These are phyloP conservation scores for Paralichthys olivaceus DNA, from an alignment of 2,113 vertebrate genomes.

Conservation along the genomic window DNA sequence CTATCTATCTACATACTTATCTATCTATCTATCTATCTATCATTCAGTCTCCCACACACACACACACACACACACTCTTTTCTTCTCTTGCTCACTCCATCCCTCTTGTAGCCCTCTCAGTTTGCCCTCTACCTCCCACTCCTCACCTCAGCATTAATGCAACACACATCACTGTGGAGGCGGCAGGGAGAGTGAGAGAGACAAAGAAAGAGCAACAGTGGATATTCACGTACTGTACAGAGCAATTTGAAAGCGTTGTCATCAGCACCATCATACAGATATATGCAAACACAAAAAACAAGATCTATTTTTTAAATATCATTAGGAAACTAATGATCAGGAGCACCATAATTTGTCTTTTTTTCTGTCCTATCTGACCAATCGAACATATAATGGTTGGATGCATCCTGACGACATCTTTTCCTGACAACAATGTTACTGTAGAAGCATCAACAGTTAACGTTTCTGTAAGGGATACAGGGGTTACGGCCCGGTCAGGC, in stretches of 20 bases:
- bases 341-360: background rate
- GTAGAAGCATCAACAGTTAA: too few relatives aligned
- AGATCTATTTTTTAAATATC: slow-evolving; percentile 3
- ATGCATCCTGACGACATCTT: too few relatives aligned
- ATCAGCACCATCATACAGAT: slow-evolving; percentile 31
- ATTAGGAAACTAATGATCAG: background rate
- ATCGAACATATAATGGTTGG: too few relatives aligned
- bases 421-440: too few relatives aligned
- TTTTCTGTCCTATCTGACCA: background rate
- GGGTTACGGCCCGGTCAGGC: too few relatives aligned
- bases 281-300: slow-evolving; percentile 4
- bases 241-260: slow-evolving; percentile 43
- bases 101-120: slow-evolving; percentile 74
- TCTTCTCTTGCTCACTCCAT: slow-evolving; percentile 64
- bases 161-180: slow-evolving; percentile 77
- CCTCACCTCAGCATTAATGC: slow-evolving; percentile 77
- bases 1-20: slow-evolving; percentile 44
- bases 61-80: slow-evolving; percentile 59
- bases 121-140: slow-evolving; percentile 81
- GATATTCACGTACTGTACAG: slow-evolving; percentile 46
- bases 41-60: slow-evolving; percentile 67
- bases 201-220: slow-evolving; percentile 53
- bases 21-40: slow-evolving; percentile 45
- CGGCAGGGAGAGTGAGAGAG: slow-evolving; percentile 57
- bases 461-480: too few relatives aligned